These are phyloP conservation scores for Aptenodytes patagonicus DNA, from an alignment of 2,113 vertebrate species.

Conservation along the genomic window DNA sequence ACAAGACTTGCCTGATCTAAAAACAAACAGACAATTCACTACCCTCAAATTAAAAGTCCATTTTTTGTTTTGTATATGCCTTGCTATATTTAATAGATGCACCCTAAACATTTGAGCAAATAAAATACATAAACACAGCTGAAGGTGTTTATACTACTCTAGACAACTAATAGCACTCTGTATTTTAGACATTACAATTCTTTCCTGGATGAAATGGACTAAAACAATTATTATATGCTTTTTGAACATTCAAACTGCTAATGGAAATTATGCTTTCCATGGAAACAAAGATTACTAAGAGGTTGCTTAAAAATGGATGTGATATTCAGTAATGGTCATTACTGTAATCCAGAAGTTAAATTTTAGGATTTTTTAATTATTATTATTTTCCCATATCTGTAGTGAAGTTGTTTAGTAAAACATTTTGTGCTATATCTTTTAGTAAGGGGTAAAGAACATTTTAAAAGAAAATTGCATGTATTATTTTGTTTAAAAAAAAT, in stretches of 20 bases:
- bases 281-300: slow-evolving; percentile 48
- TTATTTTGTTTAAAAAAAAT: slow-evolving; percentile 22
- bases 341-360: neutral
- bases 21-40: neutral
- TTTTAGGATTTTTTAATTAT: neutral
- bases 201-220: slow-evolving; percentile 22
- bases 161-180: neutral
- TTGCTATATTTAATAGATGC: neutral
- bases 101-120: neutral
- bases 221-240: slow-evolving; percentile 10
- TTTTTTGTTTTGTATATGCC: neutral
- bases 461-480: neutral
- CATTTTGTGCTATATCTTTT: neutral
- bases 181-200: slow-evolving; percentile 6
- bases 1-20: neutral
- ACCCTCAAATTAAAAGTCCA: neutral
- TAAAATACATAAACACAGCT: neutral
- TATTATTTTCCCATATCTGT: neutral
- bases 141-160: neutral
- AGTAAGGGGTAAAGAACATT: neutral
- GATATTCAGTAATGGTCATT: neutral
- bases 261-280: slow-evolving; percentile 39
- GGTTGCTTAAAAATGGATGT: slow-evolving; percentile 9
- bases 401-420: slow-evolving; percentile 13
- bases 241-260: slow-evolving; percentile 24